Evolutionary conservation across 2,888 invertebrate genomes (phyloP), one percentile per base, ranked within the genome.

Genomic region (Marronus borbonicus): DNA sequence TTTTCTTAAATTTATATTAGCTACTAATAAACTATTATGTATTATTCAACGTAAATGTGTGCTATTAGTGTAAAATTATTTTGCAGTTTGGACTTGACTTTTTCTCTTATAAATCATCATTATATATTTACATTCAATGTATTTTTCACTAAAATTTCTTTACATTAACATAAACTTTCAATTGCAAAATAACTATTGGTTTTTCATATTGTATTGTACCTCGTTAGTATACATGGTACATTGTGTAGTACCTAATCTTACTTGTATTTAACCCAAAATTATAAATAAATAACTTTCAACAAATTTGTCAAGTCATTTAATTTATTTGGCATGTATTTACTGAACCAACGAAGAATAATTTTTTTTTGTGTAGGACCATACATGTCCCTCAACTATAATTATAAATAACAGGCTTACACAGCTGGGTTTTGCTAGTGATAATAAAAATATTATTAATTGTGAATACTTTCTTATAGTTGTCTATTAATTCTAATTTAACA

Each of bases 321-420:
- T 80, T 79, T 81, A 80, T 80, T 82, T 81, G 83, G 83, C 82
- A 81, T 82, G 83, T 83, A 83, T 82, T 80, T 81, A 81, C 83
- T 83, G 82, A 83, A 83, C 83, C 81, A 82, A 83, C 81, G 52
- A 39, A 69, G 60, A 72, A n/a, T 58, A 36, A 24, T 58, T 12
- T 60, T 58, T 12, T 60, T 58, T 2, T 60, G 7, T 72, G 58
- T 44, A 60, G 58, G 36, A 58, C 12, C n/a, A 72, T 72, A 39
- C 31, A 12, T 24, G 60, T 20, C 20, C 28, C 20, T 60, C 12
- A 12, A 24, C 28, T 10, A 10, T 55, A 55, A 7, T 65, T 65
- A 24, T 49, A 24, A 49, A 14, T 68, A 77, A 52, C 49, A 79
- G 79, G 79, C 79, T 76, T 62, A 64, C 49, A 79, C 79, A 65